phyloP scores from a whole-genome alignment of 2,888 invertebrate genomes.

The Acronicta aceris region DNA sequence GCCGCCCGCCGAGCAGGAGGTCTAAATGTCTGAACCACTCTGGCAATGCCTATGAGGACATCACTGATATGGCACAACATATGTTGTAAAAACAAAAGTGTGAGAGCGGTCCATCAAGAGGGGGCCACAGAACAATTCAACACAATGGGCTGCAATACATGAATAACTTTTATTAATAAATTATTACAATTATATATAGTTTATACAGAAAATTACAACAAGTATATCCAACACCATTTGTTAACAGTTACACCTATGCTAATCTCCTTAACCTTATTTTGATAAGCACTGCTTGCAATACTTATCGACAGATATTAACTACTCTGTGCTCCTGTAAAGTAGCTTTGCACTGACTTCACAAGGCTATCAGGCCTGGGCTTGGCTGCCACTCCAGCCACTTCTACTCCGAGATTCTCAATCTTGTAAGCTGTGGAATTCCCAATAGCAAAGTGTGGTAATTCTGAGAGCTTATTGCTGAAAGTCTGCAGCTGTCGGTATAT shows the following conservation, averaged over 20 bases:
- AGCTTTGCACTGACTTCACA: slow-evolving; percentile 70
- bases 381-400: slow-evolving; percentile 79
- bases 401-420: slow-evolving; percentile 81
- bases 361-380: slow-evolving; percentile 75
- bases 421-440: slow-evolving; percentile 85
- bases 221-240: slow-evolving; percentile 59
- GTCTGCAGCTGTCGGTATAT: slow-evolving; percentile 81
- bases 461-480: slow-evolving; percentile 73
- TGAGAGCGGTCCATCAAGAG: background rate
- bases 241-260: slow-evolving; percentile 25
- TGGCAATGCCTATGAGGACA: too few species aligned
- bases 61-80: too few species aligned
- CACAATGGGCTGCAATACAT: background rate
- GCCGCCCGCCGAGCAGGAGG: slow-evolving; percentile 47
- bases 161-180: slow-evolving; percentile 30
- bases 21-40: too few species aligned
- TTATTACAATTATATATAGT: slow-evolving; percentile 35
- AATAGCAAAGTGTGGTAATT: slow-evolving; percentile 82
- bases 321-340: slow-evolving; percentile 65
- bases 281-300: background rate
- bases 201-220: slow-evolving; percentile 32
- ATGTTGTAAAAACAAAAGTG: too few species aligned
- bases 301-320: slow-evolving; percentile 50
- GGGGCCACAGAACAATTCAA: background rate
- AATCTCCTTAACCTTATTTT: background rate